Base-by-base conservation (phyloP, 2,888 invertebrate species). In the Lithosia quadra region DNA sequence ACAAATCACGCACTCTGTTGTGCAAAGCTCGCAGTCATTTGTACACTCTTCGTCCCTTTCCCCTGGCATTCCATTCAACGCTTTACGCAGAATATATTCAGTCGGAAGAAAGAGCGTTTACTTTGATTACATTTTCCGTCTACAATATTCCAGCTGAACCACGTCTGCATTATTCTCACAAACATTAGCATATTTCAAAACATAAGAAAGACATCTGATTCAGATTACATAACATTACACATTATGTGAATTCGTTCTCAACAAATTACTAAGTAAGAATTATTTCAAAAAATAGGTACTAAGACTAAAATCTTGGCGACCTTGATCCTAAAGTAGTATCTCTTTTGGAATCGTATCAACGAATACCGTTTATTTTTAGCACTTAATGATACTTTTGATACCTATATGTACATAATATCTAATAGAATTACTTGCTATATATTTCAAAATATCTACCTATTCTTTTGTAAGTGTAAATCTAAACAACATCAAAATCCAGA, bases 81-180 rank as follows among this genome's bases (percentile, higher is more conserved):
- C 79, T 82, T 80, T 76, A 83, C 79, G 77, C 83, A 80, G 80
- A 85, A 86, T 85, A 88, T 84, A 86, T 87, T 84, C 85, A 84
- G 86, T 86, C 84, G 85, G 84, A 86, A 85, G 84, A 84, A 83
- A 78, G 73, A 83, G 76, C 82, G 84, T 87, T 89, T 87, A 88
- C 84, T 86, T 86, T 85, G 84, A 88, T 89, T 88, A 88, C 83
- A 83, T 82, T 84, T 87, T 84, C 80, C 82, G 80, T 81, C 82
- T 76, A 85, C 83, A 84, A 86, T 85, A 83, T 77, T 77, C 78
- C 69, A 71, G 76, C 70, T 68, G 77, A 73, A 81, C 76, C 78
- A 74, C 78, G 78, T 77, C 75, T 71, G 72, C 68, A 83, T 85
- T 86, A 85, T 85, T 78, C 74, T 80, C 69, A 77, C 69, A 73